A percentile compares a stretch with the other conserved stretches of the same genome.
Evolutionary conservation across 2,113 vertebrate species (phyloP).

Genomic region (Varanus komodoensis): DNA sequence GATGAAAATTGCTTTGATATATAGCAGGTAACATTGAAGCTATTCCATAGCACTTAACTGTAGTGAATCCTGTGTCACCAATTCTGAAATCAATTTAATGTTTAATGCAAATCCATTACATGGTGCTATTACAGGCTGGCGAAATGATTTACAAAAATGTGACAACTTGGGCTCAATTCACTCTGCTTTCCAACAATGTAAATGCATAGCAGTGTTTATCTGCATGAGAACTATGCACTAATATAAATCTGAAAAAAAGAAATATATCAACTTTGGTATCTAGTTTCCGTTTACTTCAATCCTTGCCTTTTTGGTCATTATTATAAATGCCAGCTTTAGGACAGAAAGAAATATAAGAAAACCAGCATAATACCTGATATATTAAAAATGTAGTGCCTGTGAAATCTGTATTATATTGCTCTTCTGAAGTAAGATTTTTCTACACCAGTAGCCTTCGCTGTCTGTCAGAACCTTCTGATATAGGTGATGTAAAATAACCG

Average conservation of each 20-base stretch:
- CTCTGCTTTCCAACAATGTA: conserved; percentile 92
- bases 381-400: conserved; percentile 99
- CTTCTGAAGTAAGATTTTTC: conserved; percentile 92
- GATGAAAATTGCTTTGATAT: conserved; percentile 87
- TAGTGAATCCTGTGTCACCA: conserved; percentile 86
- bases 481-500: conserved; percentile 96
- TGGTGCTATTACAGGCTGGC: conserved; percentile 93
- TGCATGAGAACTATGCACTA: conserved; percentile 99
- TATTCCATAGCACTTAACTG: conserved; percentile 85
- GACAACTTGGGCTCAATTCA: conserved; percentile 87
- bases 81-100: conserved; percentile 88
- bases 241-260: conserved; percentile 82
- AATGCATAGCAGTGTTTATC: conserved; percentile 95
- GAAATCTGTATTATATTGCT: conserved; percentile 98
- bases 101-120: conserved; percentile 91
- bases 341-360: conserved; percentile 91
- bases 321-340: conserved; percentile 92
- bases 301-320: conserved; percentile 91
- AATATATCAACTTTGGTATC: conserved; percentile 90
- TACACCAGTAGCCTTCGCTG: conserved; percentile 98
- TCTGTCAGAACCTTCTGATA: conserved; percentile 96
- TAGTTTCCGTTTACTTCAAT: conserved; percentile 89
- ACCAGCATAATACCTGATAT: conserved; percentile 99
- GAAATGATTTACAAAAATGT: conserved; percentile 87
- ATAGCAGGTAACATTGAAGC: conserved; percentile 90